Evolutionary conservation across 2,113 vertebrate species (phyloP).

Genomic region (Scopus umbretta): DNA sequence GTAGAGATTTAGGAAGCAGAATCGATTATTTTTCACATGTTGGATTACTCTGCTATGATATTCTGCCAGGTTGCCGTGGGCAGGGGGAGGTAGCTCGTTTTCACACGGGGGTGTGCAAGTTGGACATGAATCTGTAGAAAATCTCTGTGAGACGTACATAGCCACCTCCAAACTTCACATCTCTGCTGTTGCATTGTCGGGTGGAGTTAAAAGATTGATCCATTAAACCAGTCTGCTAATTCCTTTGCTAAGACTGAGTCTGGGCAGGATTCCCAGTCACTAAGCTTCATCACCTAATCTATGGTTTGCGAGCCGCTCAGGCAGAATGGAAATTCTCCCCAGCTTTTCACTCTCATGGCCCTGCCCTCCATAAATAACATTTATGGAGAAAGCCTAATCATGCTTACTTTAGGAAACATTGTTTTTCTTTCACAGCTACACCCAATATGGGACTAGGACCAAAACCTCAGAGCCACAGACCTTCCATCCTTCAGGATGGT

Average conservation of each 20-base stretch:
- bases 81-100: background rate
- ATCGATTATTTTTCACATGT: background rate
- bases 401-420: background rate
- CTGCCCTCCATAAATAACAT: background rate
- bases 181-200: background rate
- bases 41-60: background rate
- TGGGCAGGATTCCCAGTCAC: constrained; percentile 17
- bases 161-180: background rate
- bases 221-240: background rate
- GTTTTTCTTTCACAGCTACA: constrained; percentile 20
- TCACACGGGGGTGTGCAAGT: background rate
- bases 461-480: background rate
- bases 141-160: background rate
- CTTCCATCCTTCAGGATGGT: background rate
- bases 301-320: background rate
- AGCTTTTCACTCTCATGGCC: background rate
- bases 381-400: background rate
- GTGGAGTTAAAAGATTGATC: background rate
- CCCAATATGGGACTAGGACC: background rate
- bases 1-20: background rate
- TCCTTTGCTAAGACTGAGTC: background rate
- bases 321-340: constrained; percentile 12
- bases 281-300: constrained; percentile 14
- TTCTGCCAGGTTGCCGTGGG: background rate
- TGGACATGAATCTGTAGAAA: background rate